Base-by-base conservation (phyloP, 2,888 invertebrate species). In the Leptopilina myrica region DNA sequence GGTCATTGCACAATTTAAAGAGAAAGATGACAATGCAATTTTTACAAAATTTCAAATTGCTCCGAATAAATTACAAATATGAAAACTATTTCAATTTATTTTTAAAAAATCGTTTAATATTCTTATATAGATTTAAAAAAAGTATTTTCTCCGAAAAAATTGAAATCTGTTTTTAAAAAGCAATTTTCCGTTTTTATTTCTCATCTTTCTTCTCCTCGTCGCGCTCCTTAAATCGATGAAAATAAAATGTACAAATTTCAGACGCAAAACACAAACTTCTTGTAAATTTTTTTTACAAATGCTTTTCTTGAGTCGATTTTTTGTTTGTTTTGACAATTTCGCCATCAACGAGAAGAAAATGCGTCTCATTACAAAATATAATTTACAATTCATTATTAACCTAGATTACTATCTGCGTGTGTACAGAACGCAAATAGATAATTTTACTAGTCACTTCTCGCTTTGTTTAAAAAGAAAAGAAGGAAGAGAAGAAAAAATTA, bases 1-100 rank as follows among this genome's bases (percentile, higher is more conserved):
- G 64, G 15, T 78, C 66, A 82, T 82, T 78, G 79, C 82, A 79
- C 80, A 80, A 79, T 75, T 73, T 20, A 78, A 64, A 49, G 69
- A 67, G 76, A 80, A 75, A 80, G 73, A 73, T 56, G 73, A 53
- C 26, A 46, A 26, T 5, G 53, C 69, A 14, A 49, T 49, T 49
- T 12, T 43, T 43, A 67, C 15, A 20, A 67, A 67, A 67, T 49
- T 15, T 46, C 5, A 43, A 67, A 66, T 8, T 65, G n/a, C 46
- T 46, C 46, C 43, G 7, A 43, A 33, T 3, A 43, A 43, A 43
- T 43, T 43, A 33, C 43, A 43, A 43, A 43, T 33, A 33, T 33
- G 33, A 5, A 33, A 33, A 33, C 33, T 5, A 33, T 33, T 33
- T 33, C 33, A 43, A 43, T 43, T 43, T 43, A 43, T 43, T 8